These are phyloP conservation scores for Pterophyllum scalare DNA, from an alignment of 2,113 vertebrate genomes.

Conservation along the genomic window DNA sequence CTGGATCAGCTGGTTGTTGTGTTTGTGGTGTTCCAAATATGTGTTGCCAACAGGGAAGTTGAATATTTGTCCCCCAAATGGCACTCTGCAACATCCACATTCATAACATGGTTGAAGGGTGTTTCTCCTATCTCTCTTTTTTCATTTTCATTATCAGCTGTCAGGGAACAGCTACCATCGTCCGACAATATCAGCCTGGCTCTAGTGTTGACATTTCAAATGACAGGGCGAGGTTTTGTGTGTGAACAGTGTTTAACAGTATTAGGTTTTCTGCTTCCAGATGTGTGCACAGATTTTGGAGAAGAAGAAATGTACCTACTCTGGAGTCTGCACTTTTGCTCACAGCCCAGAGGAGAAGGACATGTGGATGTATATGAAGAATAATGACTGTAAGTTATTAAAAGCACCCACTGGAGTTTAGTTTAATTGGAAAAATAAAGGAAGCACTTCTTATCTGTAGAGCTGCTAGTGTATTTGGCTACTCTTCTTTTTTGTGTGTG, in stretches of 20 bases:
- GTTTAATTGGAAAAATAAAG: neutral
- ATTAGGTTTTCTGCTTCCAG: conserved; percentile 72
- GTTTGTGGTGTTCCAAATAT: neutral
- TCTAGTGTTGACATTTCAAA: neutral
- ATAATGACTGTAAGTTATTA: conserved; percentile 89
- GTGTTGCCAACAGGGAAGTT: neutral
- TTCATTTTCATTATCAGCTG: neutral
- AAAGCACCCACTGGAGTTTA: neutral
- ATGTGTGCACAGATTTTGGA: conserved; percentile 90
- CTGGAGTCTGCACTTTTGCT: conserved; percentile 92
- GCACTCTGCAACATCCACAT: neutral
- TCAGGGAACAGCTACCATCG: neutral
- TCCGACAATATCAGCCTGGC: neutral
- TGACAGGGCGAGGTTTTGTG: neutral
- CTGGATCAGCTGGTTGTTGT: neutral
- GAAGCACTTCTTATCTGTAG: neutral
- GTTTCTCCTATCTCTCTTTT: neutral
- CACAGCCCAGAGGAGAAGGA: conserved; percentile 95
- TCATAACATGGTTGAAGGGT: neutral
- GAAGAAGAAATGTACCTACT: conserved; percentile 90
- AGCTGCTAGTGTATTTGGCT: neutral
- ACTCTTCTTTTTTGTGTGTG: neutral
- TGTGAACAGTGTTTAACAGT: neutral
- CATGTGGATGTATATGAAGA: conserved; percentile 98
- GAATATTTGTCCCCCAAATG: neutral